Evolutionary conservation across 2,888 invertebrate genomes (phyloP), one percentile per base, ranked within the genome.

Genomic region (Drosophila siamana): DNA sequence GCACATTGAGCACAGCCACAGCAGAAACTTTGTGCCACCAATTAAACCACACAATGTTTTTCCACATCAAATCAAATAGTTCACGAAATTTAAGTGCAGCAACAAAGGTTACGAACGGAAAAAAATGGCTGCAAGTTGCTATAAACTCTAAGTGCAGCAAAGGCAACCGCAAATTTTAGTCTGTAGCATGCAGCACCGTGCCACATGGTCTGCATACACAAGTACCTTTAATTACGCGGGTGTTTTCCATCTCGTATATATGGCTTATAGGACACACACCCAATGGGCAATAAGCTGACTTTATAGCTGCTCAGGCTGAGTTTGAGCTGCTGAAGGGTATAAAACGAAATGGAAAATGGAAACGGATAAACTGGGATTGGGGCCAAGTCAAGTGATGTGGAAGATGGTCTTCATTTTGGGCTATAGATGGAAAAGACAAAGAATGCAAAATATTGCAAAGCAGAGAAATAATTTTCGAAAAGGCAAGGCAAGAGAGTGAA

Each of bases 21-120:
- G 38, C 59, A 22, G 8, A 61, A 68, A 59, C 47, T 36, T 62
- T 44, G n/a, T n/a, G 48, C 50, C 69, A 44, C 65, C 65, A 78
- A 76, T 76, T 69, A 69, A 41, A 28, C 64, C 75, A 65, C 47
- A 57, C 36, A 36, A 56, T 30, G 41, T 47, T 13, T 38, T 40
- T 28, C 7, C 30, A 60, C 22, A 54, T 28, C 47, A 40, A 63
- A 43, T 22, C 19, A 40, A 63, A 57, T 36, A 28, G 38, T 51
- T 36, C 24, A 15, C 6, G n/a, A 28, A 60, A 41, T 38, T 51
- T 26, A 26, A 41, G 30, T 16, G 11, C 7, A 7, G 11, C 7
- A 7, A 9, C 8, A 59, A 40, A 40, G 38, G 5, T 22, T 15
- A 8, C 43, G 33, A 40, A 51, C 19, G 26, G 2, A 36, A 41